Percentiles rank a stretch among this genome's conserved stretches.
Evolutionary conservation across 2,797 vertebrate species (phyloP).

Genomic region (Enteromius thamalakanensis): DNA sequence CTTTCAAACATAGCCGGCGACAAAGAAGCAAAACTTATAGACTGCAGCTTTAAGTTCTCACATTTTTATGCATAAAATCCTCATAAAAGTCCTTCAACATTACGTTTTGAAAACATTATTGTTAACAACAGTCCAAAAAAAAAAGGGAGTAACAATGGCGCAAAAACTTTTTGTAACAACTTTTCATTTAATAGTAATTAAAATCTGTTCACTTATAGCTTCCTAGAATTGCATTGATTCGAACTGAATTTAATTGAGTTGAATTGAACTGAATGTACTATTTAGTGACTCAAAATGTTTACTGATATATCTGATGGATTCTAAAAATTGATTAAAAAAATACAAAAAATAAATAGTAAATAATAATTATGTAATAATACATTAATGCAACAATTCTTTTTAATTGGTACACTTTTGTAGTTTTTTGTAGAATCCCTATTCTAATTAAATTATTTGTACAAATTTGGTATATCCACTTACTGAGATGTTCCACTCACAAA

Average conservation of each 20-base stretch:
- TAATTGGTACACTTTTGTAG: no score
- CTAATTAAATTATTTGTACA: not conserved
- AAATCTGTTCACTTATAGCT: not conserved
- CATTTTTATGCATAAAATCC: not conserved
- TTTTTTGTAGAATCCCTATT: no score
- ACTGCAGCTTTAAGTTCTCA: not conserved
- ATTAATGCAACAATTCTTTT: not conserved
- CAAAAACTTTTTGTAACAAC: not conserved
- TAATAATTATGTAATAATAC: no score
- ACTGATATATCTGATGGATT: not conserved
- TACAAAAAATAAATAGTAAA: no score
- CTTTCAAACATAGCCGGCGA: no score
- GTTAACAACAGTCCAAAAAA: not conserved
- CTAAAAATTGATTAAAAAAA: no score
- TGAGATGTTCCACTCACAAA: conserved; percentile 4
- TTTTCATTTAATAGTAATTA: not conserved
- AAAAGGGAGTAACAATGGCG: not conserved
- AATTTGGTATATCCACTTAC: not conserved
- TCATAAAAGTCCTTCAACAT: not conserved
- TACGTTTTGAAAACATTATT: not conserved
- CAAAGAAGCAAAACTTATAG: no score
- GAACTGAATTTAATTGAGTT: no score
- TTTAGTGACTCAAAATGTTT: not conserved
- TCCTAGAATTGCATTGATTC: no score
- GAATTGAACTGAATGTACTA: no score